Base-by-base conservation (phyloP, 2,888 invertebrate genomes). In the Sphecodes monilicornis region DNA sequence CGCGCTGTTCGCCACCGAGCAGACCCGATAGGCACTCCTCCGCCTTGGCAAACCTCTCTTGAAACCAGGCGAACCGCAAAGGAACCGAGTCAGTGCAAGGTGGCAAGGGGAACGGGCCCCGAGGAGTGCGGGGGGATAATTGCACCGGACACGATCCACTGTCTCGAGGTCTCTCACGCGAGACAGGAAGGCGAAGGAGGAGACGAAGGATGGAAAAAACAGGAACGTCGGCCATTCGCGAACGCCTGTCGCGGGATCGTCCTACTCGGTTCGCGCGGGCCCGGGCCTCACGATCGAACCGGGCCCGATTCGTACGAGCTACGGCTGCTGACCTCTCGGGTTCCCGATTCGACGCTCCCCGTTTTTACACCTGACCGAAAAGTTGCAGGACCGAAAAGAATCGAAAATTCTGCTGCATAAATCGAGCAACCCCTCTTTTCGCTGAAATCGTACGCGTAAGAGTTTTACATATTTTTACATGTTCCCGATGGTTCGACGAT, bases 141-240 rank as follows among this genome's bases (percentile, higher is more conserved):
- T 90, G 89, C 89, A 80, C 69, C 82, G 88, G 82, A 88, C 87
- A 90, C 89, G 89, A 89, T 90, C 86, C 84, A 60, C 80, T 84
- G 89, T 90, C 86, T 90, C 85, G 83, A 85, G 80, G 76, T 88
- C 90, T 88, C 90, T 90, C 90, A 89, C 89, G 89, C 90, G 86
- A 89, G 89, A 86, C 82, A 83, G 80, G 75, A 82, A 83, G 81
- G 85, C 89, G 86, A 88, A 83, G 80, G 86, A 88, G 83, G 86
- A 71, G 76, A 72, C 82, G 78, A 73, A 80, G 70, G 82, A 79
- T 78, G 80, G 82, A 84, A 86, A 84, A 80, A 80, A 78, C 64
- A 73, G 78, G 82, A 84, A 82, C 86, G 82, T 73, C 73, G 79
- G 81, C 87, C 89, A 87, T 87, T 87, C 89, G 79, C 82, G 76